These are phyloP conservation scores for Aleiodes testaceus DNA, from an alignment of 2,888 invertebrate species.

Conservation along the genomic window DNA sequence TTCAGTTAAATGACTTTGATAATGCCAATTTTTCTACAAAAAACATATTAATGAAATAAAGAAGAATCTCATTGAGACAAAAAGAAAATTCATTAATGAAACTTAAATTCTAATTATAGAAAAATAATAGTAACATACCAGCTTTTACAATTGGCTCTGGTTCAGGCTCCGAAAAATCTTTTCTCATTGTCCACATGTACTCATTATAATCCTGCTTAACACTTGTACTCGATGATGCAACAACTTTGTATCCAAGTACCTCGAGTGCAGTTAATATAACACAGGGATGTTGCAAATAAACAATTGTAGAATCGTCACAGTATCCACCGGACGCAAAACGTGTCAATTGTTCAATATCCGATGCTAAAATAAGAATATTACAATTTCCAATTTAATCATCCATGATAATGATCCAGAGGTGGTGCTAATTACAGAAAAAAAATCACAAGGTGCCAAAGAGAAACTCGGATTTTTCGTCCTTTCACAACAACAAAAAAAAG, in stretches of 20 bases:
- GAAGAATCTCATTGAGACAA: too few relatives aligned
- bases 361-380: slow-evolving; percentile 74
- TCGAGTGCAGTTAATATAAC: slow-evolving; percentile 90
- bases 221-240: slow-evolving; percentile 88
- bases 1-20: slow-evolving; percentile 7
- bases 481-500: too few relatives aligned
- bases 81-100: too few relatives aligned
- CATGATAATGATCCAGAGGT: not conserved
- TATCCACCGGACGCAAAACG: slow-evolving; percentile 89
- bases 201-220: slow-evolving; percentile 92
- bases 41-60: not conserved
- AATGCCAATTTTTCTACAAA: slow-evolving; percentile 28
- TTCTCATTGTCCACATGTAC: slow-evolving; percentile 95
- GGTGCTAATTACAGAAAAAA: not conserved
- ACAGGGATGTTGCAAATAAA: slow-evolving; percentile 90
- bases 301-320: slow-evolving; percentile 88
- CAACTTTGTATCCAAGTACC: slow-evolving; percentile 91
- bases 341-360: slow-evolving; percentile 87
- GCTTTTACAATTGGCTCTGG: slow-evolving; percentile 74
- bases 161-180: slow-evolving; percentile 89
- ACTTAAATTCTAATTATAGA: not conserved
- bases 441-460: not conserved
- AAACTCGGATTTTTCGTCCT: not conserved
- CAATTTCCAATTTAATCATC: slow-evolving; percentile 10
- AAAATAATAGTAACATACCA: slow-evolving; percentile 55